Percentiles rank a stretch among this genome's conserved stretches.
Conservation (phyloP, 2,888 invertebrate genomes). For the Plebejus anna region DNA sequence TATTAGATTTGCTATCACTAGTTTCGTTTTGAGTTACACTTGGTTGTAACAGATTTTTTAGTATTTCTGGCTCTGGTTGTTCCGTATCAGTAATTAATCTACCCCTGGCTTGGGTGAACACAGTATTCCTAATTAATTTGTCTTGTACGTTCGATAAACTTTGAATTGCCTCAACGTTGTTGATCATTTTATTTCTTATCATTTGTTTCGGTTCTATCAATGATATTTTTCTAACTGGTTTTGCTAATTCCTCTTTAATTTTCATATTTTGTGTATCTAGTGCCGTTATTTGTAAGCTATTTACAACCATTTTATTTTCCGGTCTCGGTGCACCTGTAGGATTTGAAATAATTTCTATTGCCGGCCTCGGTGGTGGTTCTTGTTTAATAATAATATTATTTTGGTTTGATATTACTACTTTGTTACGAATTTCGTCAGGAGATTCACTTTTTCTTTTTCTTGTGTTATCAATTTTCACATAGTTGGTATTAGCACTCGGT, state of each 20-base stretch:
- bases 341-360: slow-evolving; percentile 35
- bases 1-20: slow-evolving; percentile 27
- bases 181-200: slow-evolving; percentile 32
- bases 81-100: slow-evolving; percentile 56
- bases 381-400: slow-evolving; percentile 35
- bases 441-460: slow-evolving; percentile 67
- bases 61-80: slow-evolving; percentile 34
- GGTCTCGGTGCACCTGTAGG: slow-evolving; percentile 47
- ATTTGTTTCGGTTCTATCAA: slow-evolving; percentile 34
- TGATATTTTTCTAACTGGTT: slow-evolving; percentile 34
- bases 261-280: slow-evolving; percentile 38
- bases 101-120: slow-evolving; percentile 65
- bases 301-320: slow-evolving; percentile 39
- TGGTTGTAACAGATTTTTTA: slow-evolving; percentile 33
- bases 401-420: slow-evolving; percentile 37
- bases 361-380: slow-evolving; percentile 28
- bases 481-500: slow-evolving; percentile 32
- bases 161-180: slow-evolving; percentile 28
- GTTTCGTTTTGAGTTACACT: slow-evolving; percentile 27
- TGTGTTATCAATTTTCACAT: slow-evolving; percentile 38
- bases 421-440: slow-evolving; percentile 55
- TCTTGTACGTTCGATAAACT: slow-evolving; percentile 46
- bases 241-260: slow-evolving; percentile 39
- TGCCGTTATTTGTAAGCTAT: slow-evolving; percentile 39
- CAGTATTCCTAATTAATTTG: slow-evolving; percentile 65